phyloP scores from a whole-genome alignment of 92 coral and sea anemone species.

The Parazoanthus swiftii region DNA sequence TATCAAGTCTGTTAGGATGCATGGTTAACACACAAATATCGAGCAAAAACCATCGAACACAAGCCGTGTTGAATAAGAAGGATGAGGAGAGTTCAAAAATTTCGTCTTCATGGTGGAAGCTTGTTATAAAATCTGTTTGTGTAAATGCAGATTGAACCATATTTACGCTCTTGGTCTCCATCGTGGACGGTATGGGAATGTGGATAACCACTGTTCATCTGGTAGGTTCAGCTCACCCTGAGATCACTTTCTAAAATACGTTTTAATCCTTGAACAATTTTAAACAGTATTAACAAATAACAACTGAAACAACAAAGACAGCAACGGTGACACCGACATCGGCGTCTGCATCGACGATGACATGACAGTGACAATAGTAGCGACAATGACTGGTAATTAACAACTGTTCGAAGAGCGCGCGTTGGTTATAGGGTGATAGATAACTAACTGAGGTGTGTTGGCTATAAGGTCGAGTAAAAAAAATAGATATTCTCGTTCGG shows the following conservation, averaged over 20 bases:
- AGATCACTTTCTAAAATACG: no score
- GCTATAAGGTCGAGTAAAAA: no score
- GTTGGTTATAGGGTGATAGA: no score
- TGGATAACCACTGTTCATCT: not conserved
- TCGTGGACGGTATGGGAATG: not conserved
- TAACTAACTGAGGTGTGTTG: no score
- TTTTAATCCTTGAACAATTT: not conserved
- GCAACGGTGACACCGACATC: no score
- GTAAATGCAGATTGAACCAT: not conserved
- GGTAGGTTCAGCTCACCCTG: not conserved
- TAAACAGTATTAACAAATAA: not conserved
- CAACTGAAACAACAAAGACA: no score
- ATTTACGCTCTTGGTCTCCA: not conserved
- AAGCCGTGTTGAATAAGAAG: not conserved
- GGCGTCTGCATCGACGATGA: no score
- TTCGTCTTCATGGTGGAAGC: not conserved
- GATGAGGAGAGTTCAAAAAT: not conserved
- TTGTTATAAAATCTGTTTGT: not conserved
- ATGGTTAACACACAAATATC: not conserved
- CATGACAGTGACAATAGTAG: no score
- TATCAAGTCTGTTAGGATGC: not conserved
- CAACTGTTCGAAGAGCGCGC: no score
- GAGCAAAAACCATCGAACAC: not conserved
- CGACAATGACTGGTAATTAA: no score
- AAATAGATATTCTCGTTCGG: no score